Base-by-base conservation (phyloP, 37 sponge, comb jelly and placozoan genomes). In the Axinella damicornis region DNA sequence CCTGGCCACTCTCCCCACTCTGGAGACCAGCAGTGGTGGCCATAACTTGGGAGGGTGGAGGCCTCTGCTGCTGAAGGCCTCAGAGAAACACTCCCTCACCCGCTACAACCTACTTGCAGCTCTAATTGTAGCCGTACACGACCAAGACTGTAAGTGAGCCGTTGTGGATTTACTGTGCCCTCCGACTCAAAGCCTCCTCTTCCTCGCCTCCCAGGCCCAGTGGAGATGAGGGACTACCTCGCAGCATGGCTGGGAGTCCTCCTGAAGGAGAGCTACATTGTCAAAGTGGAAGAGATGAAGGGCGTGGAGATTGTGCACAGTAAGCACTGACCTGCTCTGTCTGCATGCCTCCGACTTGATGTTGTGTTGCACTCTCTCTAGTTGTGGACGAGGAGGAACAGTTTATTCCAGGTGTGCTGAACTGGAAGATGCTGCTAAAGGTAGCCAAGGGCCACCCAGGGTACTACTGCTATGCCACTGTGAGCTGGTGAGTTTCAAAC, bases 351-450 rank as follows among this genome's bases (percentile, higher is more conserved):
- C 46, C 46, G n/a, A n/a, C n/a, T n/a, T n/a, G n/a, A n/a, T n/a
- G n/a, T n/a, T n/a, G n/a, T n/a, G n/a, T n/a, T n/a, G n/a, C n/a
- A n/a, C n/a, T n/a, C 46, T 46, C 6, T 46, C 46, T 46, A 46
- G 46, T 46, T 41, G 17, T 65, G 35, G 77, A 58, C 39, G 79
- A 65, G 2, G 68, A 39, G 1, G 73, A 82, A 13, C 21, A 56
- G 46, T 30, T 82, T 16, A 52, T 57, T 38, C 65, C 65, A 39
- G 83, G 76, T 14, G 20, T 58, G 4, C 18, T 84, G 25, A 69
- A 84, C 85, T 84, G 85, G 85, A 11, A 19, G 5, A 22, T 9
- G 67, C 57, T 84, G 37, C 37, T 84, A 38, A 30, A 53, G 0
- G 57, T 67, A 16, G 53, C 56, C 11, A 76, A 25, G 39, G 19